These are phyloP conservation scores for Lydus trimaculatus DNA, from an alignment of 2,888 invertebrate species.

Conservation along the genomic window DNA sequence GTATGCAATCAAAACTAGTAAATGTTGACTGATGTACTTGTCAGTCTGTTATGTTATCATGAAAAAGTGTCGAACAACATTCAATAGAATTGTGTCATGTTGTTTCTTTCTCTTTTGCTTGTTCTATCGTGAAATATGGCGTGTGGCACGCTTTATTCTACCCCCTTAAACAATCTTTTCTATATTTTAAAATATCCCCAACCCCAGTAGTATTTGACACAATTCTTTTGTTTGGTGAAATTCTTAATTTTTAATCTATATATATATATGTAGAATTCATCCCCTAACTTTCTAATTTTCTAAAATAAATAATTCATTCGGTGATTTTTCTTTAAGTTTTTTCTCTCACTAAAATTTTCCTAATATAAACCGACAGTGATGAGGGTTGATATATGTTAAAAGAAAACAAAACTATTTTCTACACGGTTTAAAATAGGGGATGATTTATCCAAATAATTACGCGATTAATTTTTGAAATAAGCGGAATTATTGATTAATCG, in stretches of 20 bases:
- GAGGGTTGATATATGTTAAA: constrained; percentile 18
- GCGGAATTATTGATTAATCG: background rate
- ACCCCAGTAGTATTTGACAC: background rate
- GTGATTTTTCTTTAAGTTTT: constrained; percentile 32
- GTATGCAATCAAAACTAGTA: constrained; percentile 55
- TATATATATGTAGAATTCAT: background rate
- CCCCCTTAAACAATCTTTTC: constrained; percentile 17
- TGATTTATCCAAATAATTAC: background rate
- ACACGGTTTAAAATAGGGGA: background rate
- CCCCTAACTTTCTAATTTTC: constrained; percentile 28
- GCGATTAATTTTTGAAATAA: background rate
- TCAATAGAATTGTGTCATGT: constrained; percentile 47
- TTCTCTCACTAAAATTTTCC: constrained; percentile 10
- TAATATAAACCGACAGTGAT: constrained; percentile 26
- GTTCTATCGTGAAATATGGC: constrained; percentile 46
- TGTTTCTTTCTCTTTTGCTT: constrained; percentile 54
- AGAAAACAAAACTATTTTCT: background rate
- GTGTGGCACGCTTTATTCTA: constrained; percentile 48
- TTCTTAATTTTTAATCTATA: constrained; percentile 3
- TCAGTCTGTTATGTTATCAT: constrained; percentile 51
- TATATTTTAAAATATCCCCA: background rate
- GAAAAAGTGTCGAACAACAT: constrained; percentile 36
- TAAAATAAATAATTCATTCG: constrained; percentile 16
- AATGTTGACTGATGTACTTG: constrained; percentile 61
- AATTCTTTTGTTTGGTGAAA: constrained; percentile 1